Evolutionary conservation across 2,797 vertebrate genomes (phyloP), one percentile per base, ranked within the genome.

Genomic region (Limnodromus scolopaceus): DNA sequence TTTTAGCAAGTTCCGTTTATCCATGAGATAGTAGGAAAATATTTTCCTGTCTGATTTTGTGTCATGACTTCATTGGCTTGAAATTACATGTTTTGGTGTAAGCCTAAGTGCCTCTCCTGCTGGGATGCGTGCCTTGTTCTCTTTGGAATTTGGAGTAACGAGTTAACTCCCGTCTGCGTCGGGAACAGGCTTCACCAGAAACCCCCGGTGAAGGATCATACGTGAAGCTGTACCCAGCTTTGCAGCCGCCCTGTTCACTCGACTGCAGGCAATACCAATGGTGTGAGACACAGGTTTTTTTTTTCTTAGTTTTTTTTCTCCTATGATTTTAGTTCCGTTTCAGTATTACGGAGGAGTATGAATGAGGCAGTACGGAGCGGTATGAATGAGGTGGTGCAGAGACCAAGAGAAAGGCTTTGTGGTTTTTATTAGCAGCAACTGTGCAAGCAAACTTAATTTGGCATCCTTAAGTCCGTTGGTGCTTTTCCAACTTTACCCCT

Each of bases 371-470:
- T 92, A 34, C 12, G 24, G 93, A 89, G 81, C 5, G 2, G 65
- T 61, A 16, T 91, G 77, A 95, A 95, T 84, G 96, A 89, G 75
- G 93, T 38, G 18, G 55, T 68, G 84, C 16, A 2, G 89, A 81
- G 78, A 93, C 64, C 3, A 38, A 68, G 92, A 88, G 96, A 54
- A 92, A 97, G 86, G 51, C 46, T 72, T 95, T 86, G 87, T 76
- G 66, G 48, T 82, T 88, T 96, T 89, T 97, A 97, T 93, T 96
- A 96, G 89, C 80, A 95, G 32, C 95, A 95, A 94, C 94, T 96
- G 84, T 96, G 92, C 85, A 90, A 89, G 89, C 60, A 84, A 96
- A 72, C 88, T 90, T 96, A 81, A 94, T 93, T 95, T 96, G 93
- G 92, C 87, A 60, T 79, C 79, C 83, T 55, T 39, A 88, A 90